phyloP scores from a whole-genome alignment of 2,888 invertebrate species.

The Chalcosyrphus nemorum region DNA sequence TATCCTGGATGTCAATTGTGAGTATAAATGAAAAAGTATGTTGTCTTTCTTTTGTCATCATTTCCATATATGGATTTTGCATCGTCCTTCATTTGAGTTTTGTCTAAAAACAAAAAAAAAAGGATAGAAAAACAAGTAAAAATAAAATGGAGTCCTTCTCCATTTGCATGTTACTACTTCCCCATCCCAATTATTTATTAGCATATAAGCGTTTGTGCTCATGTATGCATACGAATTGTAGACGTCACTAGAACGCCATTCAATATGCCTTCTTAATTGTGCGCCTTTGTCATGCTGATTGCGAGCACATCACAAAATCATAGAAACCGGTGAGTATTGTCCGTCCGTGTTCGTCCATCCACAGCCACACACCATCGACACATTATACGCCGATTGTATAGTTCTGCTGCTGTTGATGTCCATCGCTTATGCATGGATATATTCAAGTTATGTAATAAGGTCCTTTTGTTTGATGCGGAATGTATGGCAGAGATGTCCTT shows the following conservation, averaged over 20 bases:
- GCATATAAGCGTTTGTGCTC: conserved; percentile 56
- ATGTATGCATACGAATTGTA: conserved; percentile 40
- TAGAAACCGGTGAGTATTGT: conserved; percentile 42
- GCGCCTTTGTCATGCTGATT: conserved; percentile 67
- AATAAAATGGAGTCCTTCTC: not conserved
- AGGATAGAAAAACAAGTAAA: not conserved
- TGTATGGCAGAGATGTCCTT: not conserved
- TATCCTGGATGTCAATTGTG: conserved; percentile 92
- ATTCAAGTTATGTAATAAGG: conserved; percentile 57
- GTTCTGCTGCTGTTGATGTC: not conserved
- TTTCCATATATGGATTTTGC: conserved; percentile 8
- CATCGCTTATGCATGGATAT: conserved; percentile 26
- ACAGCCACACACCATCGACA: conserved; percentile 36
- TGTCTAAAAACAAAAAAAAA: not conserved
- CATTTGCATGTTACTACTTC: not conserved
- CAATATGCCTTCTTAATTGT: conserved; percentile 61
- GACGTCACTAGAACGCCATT: conserved; percentile 43
- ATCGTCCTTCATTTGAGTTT: conserved; percentile 4
- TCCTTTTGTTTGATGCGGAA: conserved; percentile 51
- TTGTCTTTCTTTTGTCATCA: conserved; percentile 13
- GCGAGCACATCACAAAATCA: conserved; percentile 54
- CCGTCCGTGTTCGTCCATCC: not conserved
- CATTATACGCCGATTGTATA: conserved; percentile 32
- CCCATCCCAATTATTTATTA: conserved; percentile 61
- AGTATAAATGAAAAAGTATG: conserved; percentile 83